Percentiles rank a stretch among this genome's conserved stretches.
phyloP scores from a whole-genome alignment of 2,888 invertebrate species.

The Argyra leucocephala region DNA sequence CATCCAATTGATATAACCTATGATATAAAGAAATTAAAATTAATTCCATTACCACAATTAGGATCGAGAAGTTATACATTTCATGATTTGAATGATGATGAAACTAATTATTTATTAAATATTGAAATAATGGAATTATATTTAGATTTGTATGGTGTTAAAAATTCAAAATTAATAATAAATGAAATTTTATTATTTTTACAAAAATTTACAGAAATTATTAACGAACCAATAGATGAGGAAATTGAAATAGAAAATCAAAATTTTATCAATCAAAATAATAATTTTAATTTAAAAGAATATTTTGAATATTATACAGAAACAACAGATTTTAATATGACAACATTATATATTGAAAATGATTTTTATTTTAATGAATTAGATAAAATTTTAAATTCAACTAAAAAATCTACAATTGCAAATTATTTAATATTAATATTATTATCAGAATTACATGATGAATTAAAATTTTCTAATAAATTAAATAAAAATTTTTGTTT shows the following conservation, averaged over 20 bases:
- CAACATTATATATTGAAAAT: neutral
- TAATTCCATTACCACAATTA: neutral
- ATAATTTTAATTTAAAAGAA: neutral
- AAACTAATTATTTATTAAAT: neutral
- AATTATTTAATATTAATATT: constrained; percentile 37
- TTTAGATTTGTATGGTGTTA: neutral
- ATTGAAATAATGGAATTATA: neutral
- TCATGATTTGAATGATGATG: neutral
- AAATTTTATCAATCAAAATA: neutral
- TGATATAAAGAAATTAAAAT: too few species aligned
- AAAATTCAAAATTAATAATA: neutral
- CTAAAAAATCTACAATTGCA: constrained; percentile 28
- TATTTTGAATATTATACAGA: neutral
- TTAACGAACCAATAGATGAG: too few species aligned
- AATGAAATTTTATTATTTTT: neutral
- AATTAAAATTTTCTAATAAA: constrained; percentile 26
- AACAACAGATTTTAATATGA: neutral
- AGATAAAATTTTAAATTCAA: neutral
- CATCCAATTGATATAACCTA: neutral
- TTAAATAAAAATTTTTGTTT: constrained; percentile 23
- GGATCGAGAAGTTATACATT: neutral
- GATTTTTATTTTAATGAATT: neutral
- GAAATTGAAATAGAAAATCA: too few species aligned
- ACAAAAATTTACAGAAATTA: neutral
- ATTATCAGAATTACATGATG: constrained; percentile 32